Evolutionary conservation across 2,797 vertebrate genomes (phyloP), one percentile per base, ranked within the genome.

Genomic region (Lerista edwardsae): DNA sequence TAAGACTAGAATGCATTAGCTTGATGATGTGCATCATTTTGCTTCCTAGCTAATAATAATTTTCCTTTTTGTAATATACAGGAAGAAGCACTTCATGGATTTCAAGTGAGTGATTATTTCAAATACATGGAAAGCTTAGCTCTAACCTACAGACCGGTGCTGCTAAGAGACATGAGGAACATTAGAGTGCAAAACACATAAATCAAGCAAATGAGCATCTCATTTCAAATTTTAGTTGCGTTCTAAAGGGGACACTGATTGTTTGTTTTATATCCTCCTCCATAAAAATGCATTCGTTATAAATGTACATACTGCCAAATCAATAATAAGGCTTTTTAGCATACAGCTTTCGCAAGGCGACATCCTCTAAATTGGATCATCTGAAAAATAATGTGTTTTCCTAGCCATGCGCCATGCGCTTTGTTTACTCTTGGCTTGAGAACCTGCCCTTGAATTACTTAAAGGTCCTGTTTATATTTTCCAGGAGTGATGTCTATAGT

Each of bases 21-120:
- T 86, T 90, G 80, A 41, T 89, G 67, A 68, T 87, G 1, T 83
- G 19, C 21, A 23, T 39, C 8, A 88, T 88, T 91, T 87, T 80
- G 84, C 9, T 6, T 31, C n/a, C 15, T 44, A 67, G 34, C 51
- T 82, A 86, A 87, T 75, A 83, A 25, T 80, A 25, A n/a, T 72
- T 57, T 91, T 73, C 88, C 79, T 73, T 57, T 88, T 51, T 86
- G 41, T 90, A 62, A 64, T 91, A 29, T 91, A 78, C 95, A 99
- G 98, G 98, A 99, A 95, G 97, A 99, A 95, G 97, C 98, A 5
- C 96, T 99, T 80, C 94, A 81, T 84, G 97, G 96, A 64, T 99
- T 99, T 95, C 95, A 90, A 89, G 95, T 99, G 89, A 95, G 96
- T 78, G 89, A 96, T 93, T 97, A 98, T 89, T 93, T 99, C 95